phyloP scores from a whole-genome alignment of 2,888 invertebrate genomes.

The Melanchra persicariae region DNA sequence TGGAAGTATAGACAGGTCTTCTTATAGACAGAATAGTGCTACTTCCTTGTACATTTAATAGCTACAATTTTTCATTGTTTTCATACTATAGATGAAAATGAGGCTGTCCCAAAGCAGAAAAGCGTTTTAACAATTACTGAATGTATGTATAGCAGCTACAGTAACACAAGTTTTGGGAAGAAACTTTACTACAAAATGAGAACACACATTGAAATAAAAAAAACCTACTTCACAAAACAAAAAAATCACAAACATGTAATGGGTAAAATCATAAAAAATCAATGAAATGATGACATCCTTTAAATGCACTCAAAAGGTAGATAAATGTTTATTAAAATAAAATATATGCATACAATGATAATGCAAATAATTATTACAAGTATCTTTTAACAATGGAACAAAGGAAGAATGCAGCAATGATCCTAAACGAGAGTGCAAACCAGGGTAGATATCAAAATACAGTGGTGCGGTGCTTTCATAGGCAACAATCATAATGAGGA shows the following conservation, averaged over 20 bases:
- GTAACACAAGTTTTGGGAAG: constrained; percentile 9
- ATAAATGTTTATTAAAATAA: constrained; percentile 49
- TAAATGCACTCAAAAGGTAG: constrained; percentile 32
- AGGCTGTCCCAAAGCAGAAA: not conserved
- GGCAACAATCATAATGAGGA: constrained; percentile 76
- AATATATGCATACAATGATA: constrained; percentile 69
- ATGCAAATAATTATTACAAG: constrained; percentile 69
- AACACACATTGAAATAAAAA: constrained; percentile 13
- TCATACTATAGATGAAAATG: not conserved
- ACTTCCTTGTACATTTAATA: constrained; percentile 1
- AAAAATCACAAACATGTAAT: constrained; percentile 19
- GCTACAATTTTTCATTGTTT: constrained; percentile 8
- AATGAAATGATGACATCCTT: constrained; percentile 9
- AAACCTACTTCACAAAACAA: not conserved
- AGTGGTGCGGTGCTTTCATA: constrained; percentile 79
- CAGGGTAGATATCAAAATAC: constrained; percentile 74
- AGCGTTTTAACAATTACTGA: not conserved
- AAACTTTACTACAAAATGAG: constrained; percentile 18
- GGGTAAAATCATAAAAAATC: constrained; percentile 13
- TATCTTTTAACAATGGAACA: constrained; percentile 81
- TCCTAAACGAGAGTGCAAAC: constrained; percentile 77
- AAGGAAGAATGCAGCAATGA: constrained; percentile 76
- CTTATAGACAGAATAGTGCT: no score
- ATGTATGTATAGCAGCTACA: constrained; percentile 36
- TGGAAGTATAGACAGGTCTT: not conserved